These are phyloP conservation scores for Erethizon dorsatum DNA, from an alignment of 2,797 vertebrate genomes.

Conservation along the genomic window DNA sequence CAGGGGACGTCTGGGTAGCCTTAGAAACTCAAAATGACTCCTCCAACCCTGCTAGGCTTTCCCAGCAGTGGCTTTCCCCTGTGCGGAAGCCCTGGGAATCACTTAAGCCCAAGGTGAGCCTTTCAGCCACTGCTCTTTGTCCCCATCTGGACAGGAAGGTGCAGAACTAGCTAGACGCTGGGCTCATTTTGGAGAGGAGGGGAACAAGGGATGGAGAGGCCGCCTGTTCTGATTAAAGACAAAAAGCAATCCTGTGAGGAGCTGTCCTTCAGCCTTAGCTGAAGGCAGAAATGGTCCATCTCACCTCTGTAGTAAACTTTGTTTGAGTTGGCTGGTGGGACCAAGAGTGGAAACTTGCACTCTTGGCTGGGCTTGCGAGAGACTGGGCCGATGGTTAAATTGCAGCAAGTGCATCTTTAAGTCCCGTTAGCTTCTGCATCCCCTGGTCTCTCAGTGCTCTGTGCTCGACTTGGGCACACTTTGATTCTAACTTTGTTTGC, in stretches of 20 bases:
- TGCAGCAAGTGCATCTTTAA: slow-evolving; percentile 23
- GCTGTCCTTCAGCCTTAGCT: slow-evolving; percentile 61
- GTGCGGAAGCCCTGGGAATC: slow-evolving; percentile 55
- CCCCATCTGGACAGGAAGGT: slow-evolving; percentile 42
- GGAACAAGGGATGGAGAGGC: background rate
- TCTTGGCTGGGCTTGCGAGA: slow-evolving; percentile 75
- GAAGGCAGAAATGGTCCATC: background rate
- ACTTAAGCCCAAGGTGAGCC: slow-evolving; percentile 72
- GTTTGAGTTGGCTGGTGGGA: slow-evolving; percentile 20
- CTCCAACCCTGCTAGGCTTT: slow-evolving; percentile 64
- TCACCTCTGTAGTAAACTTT: slow-evolving; percentile 37
- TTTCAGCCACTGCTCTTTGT: slow-evolving; percentile 38
- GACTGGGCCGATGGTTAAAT: background rate
- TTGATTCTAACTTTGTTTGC: slow-evolving; percentile 94
- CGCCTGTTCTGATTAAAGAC: slow-evolving; percentile 67
- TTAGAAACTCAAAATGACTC: slow-evolving; percentile 75
- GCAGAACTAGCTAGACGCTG: background rate
- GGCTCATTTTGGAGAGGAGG: background rate
- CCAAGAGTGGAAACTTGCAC: background rate
- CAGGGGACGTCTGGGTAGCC: slow-evolving; percentile 76
- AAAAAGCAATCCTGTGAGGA: slow-evolving; percentile 44
- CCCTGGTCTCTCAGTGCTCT: slow-evolving; percentile 52
- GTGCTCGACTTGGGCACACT: slow-evolving; percentile 78
- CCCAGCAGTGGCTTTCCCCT: slow-evolving; percentile 64
- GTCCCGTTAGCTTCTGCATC: background rate